phyloP scores from a whole-genome alignment of 1,140 invertebrate species.

The Lerema accius region DNA sequence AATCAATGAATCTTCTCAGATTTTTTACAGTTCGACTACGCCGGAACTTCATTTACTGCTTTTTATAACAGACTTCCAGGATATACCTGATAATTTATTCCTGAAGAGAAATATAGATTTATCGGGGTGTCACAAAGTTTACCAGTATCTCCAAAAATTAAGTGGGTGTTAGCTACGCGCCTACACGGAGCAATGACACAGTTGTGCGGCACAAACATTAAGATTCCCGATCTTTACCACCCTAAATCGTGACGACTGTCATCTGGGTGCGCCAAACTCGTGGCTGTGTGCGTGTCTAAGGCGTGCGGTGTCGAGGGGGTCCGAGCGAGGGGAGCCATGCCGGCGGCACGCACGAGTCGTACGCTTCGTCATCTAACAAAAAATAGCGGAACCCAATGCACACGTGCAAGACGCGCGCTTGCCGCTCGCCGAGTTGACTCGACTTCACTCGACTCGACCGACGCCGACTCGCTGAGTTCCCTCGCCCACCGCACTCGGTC shows the following conservation, averaged over 20 bases:
- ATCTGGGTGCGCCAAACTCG: conserved; percentile 46
- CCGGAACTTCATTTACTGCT: background rate
- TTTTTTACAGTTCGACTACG: conserved; percentile 13
- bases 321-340: conserved; percentile 26
- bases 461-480: conserved; percentile 25
- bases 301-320: conserved; percentile 29
- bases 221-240: conserved; percentile 41
- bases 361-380: conserved; percentile 41
- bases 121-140: conserved; percentile 13
- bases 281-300: conserved; percentile 34
- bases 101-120: conserved; percentile 1
- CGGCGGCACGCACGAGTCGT: conserved; percentile 39
- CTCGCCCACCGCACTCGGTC: conserved; percentile 36
- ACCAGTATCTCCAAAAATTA: conserved; percentile 29
- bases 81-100: conserved; percentile 8
- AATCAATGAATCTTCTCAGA: conserved; percentile 20
- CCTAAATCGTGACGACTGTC: conserved; percentile 45
- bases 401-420: conserved; percentile 35
- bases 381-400: conserved; percentile 32
- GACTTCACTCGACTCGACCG: conserved; percentile 31
- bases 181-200: conserved; percentile 34
- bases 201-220: conserved; percentile 23
- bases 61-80: conserved; percentile 1
- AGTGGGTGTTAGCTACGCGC: conserved; percentile 26
- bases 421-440: conserved; percentile 29